These are phyloP conservation scores for Andricus curvator DNA, from an alignment of 2,888 invertebrate species.

Conservation along the genomic window DNA sequence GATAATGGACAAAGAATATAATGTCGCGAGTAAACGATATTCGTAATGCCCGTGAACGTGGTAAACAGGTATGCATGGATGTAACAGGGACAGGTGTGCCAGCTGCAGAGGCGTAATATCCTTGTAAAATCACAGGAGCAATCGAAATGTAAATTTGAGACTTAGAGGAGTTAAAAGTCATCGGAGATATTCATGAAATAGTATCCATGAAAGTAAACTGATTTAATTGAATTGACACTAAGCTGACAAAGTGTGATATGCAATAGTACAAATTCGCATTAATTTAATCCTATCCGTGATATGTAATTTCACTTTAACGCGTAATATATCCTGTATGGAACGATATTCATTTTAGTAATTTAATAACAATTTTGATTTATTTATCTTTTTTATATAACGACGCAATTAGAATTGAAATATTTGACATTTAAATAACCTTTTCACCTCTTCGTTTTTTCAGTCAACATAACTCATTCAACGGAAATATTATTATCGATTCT, in stretches of 20 bases:
- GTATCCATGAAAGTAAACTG: not conserved
- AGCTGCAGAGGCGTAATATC: not conserved
- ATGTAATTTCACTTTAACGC: not conserved
- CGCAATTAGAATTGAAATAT: not conserved
- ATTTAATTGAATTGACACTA: not conserved
- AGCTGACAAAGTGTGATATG: not conserved
- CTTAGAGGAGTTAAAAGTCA: not conserved
- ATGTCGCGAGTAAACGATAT: not conserved
- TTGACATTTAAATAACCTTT: slow-evolving; percentile 21
- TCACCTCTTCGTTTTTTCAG: not conserved
- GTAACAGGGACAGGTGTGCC: slow-evolving; percentile 3
- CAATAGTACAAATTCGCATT: not conserved
- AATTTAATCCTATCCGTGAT: not conserved
- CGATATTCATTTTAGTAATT: not conserved
- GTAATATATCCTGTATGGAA: not conserved
- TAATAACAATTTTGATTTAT: slow-evolving; percentile 2
- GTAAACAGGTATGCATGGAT: slow-evolving; percentile 11
- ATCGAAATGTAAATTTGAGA: not conserved
- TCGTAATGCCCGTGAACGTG: not conserved
- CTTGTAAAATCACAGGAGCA: slow-evolving; percentile 8
- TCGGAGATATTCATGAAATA: not conserved
- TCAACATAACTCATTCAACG: not conserved
- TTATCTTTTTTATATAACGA: not conserved
- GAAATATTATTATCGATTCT: not conserved
- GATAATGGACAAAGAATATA: slow-evolving; percentile 1